These are phyloP conservation scores for Gallinago nigripennis DNA, from an alignment of 2,797 vertebrate species.

Conservation along the genomic window DNA sequence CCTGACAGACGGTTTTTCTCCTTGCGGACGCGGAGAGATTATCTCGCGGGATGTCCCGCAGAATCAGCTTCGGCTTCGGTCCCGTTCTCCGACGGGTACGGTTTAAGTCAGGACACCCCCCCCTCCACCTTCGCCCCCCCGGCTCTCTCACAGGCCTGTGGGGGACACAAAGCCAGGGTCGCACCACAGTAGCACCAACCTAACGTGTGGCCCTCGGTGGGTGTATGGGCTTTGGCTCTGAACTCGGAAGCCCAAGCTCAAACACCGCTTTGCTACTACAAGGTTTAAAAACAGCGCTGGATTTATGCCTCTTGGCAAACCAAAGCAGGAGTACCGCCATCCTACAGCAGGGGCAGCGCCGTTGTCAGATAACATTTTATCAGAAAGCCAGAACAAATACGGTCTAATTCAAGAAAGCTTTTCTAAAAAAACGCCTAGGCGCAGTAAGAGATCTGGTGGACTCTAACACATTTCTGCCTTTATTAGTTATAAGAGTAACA, in stretches of 20 bases:
- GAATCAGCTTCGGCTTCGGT: fast-evolving
- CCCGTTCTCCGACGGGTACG: too few species aligned
- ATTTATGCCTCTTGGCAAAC: neutral
- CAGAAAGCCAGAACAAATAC: neutral
- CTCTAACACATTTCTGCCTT: too few species aligned
- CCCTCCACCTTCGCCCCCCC: too few species aligned
- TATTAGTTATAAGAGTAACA: fast-evolving
- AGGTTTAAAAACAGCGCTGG: neutral
- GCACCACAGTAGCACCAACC: fast-evolving
- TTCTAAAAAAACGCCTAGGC: neutral
- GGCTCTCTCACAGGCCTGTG: too few species aligned
- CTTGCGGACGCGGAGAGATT: too few species aligned
- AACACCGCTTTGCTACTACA: fast-evolving
- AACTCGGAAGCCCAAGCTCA: too few species aligned
- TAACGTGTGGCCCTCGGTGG: fast-evolving
- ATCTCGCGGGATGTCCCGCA: too few species aligned
- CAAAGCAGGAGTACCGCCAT: fast-evolving
- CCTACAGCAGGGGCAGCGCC: fast-evolving
- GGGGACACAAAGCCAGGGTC: too few species aligned
- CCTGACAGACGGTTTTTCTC: too few species aligned
- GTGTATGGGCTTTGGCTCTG: neutral
- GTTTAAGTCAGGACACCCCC: too few species aligned
- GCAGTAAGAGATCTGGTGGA: too few species aligned
- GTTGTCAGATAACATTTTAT: neutral
- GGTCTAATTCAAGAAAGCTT: neutral